A percentile compares a stretch with the other conserved stretches of the same genome.
phyloP scores from a whole-genome alignment of 2,113 vertebrate genomes.

The Mus pahari region DNA sequence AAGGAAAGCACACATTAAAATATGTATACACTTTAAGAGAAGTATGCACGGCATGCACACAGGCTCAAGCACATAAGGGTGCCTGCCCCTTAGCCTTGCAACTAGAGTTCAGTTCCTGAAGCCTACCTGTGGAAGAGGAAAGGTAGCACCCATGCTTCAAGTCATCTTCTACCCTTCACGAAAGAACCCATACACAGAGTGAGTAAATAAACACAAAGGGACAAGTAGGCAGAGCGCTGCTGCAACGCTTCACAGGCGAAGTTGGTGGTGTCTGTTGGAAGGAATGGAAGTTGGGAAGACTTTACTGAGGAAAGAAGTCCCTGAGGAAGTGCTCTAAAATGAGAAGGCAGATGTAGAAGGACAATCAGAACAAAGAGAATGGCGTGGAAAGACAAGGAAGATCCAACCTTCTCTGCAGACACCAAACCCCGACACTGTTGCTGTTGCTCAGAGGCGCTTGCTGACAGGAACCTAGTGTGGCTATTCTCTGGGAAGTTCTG shows the following conservation, averaged over 20 bases:
- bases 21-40: not conserved
- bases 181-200: too few relatives aligned
- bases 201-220: not conserved
- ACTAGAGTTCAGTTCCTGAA: not conserved
- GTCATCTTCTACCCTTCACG: not conserved
- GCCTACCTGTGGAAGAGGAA: not conserved
- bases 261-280: not conserved
- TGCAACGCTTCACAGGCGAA: not conserved
- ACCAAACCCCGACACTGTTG: too few relatives aligned
- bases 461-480: too few relatives aligned
- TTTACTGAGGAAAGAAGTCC: not conserved
- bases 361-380: not conserved
- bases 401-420: too few relatives aligned
- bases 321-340: slow-evolving; percentile 37
- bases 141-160: not conserved
- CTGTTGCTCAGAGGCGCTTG: too few relatives aligned
- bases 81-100: too few relatives aligned
- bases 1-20: not conserved
- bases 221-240: not conserved
- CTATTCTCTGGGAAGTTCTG: too few relatives aligned
- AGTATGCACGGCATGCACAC: too few relatives aligned
- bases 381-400: not conserved
- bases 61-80: not conserved
- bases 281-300: not conserved
- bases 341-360: not conserved